phyloP scores from a whole-genome alignment of 2,113 vertebrate species.

The Chelonoidis abingdonii region DNA sequence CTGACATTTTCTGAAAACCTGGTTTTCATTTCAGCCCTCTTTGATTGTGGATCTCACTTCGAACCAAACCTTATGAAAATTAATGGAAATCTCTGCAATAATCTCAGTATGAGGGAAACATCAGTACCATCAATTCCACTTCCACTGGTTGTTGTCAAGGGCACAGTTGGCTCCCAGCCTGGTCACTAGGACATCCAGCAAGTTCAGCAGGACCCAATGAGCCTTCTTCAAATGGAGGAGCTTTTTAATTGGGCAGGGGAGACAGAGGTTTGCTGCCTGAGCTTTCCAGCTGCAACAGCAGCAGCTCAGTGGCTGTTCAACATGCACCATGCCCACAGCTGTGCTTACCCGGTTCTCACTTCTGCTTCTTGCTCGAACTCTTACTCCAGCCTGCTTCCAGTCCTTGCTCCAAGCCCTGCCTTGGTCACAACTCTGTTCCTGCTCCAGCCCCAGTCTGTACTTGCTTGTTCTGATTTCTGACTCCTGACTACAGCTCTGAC shows the following conservation, averaged over 20 bases:
- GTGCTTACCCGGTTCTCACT: not conserved
- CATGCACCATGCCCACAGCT: not conserved
- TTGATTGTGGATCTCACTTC: not conserved
- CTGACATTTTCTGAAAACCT: not conserved
- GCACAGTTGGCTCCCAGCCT: not conserved
- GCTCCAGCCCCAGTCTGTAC: not conserved
- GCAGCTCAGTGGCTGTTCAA: too few relatives aligned
- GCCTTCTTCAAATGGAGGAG: not conserved
- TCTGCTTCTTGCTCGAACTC: not conserved
- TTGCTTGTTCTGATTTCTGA: not conserved
- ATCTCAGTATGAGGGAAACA: conserved; percentile 43
- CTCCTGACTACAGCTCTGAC: not conserved
- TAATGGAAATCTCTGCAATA: conserved; percentile 3
- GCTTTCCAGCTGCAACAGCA: not conserved
- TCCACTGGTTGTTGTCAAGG: not conserved
- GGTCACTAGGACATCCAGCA: not conserved
- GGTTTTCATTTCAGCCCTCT: conserved; percentile 20
- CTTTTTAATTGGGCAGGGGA: not conserved
- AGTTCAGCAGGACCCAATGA: not conserved
- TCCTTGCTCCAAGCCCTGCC: not conserved
- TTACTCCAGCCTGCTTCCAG: too few relatives aligned
- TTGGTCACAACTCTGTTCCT: too few relatives aligned
- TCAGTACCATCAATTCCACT: conserved; percentile 35
- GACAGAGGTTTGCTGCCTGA: not conserved
- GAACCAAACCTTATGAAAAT: conserved; percentile 29